These are phyloP conservation scores for Nasonia longicornis DNA, from an alignment of 1,140 invertebrate genomes.

Conservation along the genomic window DNA sequence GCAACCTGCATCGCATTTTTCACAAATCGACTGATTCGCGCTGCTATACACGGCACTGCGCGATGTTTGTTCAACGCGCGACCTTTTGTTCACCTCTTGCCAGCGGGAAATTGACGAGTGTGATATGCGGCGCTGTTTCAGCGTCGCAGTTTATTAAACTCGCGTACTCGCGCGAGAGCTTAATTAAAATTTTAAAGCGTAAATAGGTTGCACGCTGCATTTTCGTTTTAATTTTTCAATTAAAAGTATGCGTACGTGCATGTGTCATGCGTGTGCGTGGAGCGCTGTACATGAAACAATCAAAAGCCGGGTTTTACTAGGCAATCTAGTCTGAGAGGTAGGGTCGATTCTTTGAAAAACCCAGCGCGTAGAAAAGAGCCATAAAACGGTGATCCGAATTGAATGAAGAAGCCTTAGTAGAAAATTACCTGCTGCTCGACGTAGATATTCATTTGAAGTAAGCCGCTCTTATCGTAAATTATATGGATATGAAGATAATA, in stretches of 20 bases:
- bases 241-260: not conserved
- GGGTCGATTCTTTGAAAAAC: not conserved
- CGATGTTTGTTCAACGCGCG: too few relatives aligned
- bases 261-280: not conserved
- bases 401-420: not conserved
- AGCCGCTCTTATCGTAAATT: not conserved
- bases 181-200: too few relatives aligned
- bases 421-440: not conserved
- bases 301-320: not conserved
- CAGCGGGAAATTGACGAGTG: too few relatives aligned
- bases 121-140: too few relatives aligned
- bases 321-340: not conserved
- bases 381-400: not conserved
- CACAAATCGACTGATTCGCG: too few relatives aligned
- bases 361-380: not conserved
- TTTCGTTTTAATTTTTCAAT: not conserved
- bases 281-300: not conserved
- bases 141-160: too few relatives aligned
- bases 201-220: too few relatives aligned
- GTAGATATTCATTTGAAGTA: slow-evolving; percentile 1
- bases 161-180: too few relatives aligned
- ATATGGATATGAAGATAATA: not conserved
- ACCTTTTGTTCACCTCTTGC: too few relatives aligned
- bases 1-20: not conserved
- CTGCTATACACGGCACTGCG: too few relatives aligned